Percentiles rank a stretch among this genome's conserved stretches.
Evolutionary conservation across 2,113 vertebrate species (phyloP).

Genomic region (Brienomyrus longianalis): DNA sequence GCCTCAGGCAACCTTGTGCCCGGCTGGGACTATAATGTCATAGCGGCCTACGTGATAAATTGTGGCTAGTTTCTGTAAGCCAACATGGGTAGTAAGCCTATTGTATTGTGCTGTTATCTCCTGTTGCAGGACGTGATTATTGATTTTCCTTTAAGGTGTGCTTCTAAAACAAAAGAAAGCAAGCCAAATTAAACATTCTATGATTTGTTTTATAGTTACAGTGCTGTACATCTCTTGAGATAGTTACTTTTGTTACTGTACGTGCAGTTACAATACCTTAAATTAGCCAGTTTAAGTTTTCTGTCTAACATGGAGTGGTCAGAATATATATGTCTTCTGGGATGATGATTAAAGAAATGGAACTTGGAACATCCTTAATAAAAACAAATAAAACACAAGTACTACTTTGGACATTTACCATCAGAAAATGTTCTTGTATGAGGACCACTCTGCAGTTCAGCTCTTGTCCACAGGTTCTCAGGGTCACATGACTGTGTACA

Average conservation of each 20-base stretch:
- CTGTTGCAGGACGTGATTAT: background rate
- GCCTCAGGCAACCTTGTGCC: background rate
- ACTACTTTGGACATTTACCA: background rate
- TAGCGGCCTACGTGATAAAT: background rate
- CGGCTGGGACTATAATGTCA: background rate
- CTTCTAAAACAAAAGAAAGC: background rate
- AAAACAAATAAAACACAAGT: background rate
- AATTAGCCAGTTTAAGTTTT: slow-evolving; percentile 39
- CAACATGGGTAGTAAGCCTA: slow-evolving; percentile 21
- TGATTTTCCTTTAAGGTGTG: background rate
- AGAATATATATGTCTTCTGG: slow-evolving; percentile 35
- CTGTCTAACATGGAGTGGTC: slow-evolving; percentile 25
- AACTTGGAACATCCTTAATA: slow-evolving; percentile 43
- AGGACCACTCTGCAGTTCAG: background rate
- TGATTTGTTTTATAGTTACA: background rate
- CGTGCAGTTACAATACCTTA: slow-evolving; percentile 26
- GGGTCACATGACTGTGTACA: background rate
- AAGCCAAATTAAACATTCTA: background rate
- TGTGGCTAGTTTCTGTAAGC: slow-evolving; percentile 29
- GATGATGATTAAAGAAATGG: slow-evolving; percentile 48
- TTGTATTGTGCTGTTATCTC: background rate
- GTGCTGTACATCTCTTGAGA: slow-evolving; percentile 9
- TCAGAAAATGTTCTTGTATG: background rate
- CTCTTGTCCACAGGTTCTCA: background rate
- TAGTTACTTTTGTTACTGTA: slow-evolving; percentile 17